Evolutionary conservation across 1,140 invertebrate species (phyloP).

Genomic region (Luehdorfia chinensis): DNA sequence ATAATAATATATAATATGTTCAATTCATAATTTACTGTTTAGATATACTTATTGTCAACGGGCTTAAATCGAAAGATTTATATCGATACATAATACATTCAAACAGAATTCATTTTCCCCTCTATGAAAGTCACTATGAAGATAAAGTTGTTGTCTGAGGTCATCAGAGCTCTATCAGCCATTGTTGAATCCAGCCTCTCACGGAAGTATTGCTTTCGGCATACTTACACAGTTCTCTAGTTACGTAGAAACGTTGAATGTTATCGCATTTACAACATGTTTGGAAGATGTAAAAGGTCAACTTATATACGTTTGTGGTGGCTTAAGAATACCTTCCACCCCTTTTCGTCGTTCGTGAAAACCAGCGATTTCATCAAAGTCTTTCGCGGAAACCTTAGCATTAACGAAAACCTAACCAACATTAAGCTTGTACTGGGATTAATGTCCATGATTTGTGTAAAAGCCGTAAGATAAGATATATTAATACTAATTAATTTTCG

Average conservation of each 20-base stretch:
- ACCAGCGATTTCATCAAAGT: too few relatives aligned
- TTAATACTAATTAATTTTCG: too few relatives aligned
- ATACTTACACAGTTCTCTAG: constrained; percentile 37
- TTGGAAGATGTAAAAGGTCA: constrained; percentile 17
- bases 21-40: too few relatives aligned
- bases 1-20: too few relatives aligned
- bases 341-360: too few relatives aligned
- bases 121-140: background rate
- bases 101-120: constrained; percentile 14
- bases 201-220: constrained; percentile 36
- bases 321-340: too few relatives aligned
- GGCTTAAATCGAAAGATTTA: background rate
- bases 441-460: too few relatives aligned
- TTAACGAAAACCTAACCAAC: too few relatives aligned
- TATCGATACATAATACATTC: constrained; percentile 12
- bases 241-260: constrained; percentile 17
- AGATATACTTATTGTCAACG: background rate
- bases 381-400: too few relatives aligned
- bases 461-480: too few relatives aligned
- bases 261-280: constrained; percentile 15
- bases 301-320: too few relatives aligned
- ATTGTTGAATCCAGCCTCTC: constrained; percentile 34
- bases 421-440: too few relatives aligned
- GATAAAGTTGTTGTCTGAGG: constrained; percentile 19
- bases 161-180: constrained; percentile 23